Evolutionary conservation across 2,888 invertebrate genomes (phyloP).

Genomic region (Melitaea athalia): DNA sequence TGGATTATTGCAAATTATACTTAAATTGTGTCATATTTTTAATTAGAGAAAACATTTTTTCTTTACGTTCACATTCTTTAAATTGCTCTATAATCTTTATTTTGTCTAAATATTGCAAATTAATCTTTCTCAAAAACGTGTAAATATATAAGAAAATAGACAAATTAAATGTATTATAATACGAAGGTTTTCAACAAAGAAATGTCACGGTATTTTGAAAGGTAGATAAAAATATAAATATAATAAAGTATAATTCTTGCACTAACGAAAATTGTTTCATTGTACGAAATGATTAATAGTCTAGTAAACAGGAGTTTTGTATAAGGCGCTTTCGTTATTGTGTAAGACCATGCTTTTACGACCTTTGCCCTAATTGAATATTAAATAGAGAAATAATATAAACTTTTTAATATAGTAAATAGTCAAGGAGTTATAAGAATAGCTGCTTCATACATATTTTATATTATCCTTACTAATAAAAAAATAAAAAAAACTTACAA

Average conservation of each 20-base stretch:
- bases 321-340: slow-evolving; percentile 31
- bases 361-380: slow-evolving; percentile 34
- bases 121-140: too few relatives aligned
- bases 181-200: not conserved
- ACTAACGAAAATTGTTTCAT: slow-evolving; percentile 24
- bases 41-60: too few relatives aligned
- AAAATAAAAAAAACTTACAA: too few relatives aligned
- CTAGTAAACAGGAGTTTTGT: slow-evolving; percentile 32
- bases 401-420: slow-evolving; percentile 1
- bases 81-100: too few relatives aligned
- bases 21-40: too few relatives aligned
- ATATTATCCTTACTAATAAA: not conserved
- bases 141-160: not conserved
- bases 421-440: not conserved
- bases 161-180: not conserved
- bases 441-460: not conserved
- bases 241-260: not conserved
- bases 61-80: too few relatives aligned
- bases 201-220: not conserved
- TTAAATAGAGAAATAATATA: slow-evolving; percentile 20
- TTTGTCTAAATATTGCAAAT: too few relatives aligned
- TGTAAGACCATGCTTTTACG: slow-evolving; percentile 24
- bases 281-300: slow-evolving; percentile 43
- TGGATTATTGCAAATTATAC: too few relatives aligned
- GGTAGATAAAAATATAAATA: not conserved